phyloP scores from a whole-genome alignment of 2,797 vertebrate genomes.

The Myiotriccus ornatus region DNA sequence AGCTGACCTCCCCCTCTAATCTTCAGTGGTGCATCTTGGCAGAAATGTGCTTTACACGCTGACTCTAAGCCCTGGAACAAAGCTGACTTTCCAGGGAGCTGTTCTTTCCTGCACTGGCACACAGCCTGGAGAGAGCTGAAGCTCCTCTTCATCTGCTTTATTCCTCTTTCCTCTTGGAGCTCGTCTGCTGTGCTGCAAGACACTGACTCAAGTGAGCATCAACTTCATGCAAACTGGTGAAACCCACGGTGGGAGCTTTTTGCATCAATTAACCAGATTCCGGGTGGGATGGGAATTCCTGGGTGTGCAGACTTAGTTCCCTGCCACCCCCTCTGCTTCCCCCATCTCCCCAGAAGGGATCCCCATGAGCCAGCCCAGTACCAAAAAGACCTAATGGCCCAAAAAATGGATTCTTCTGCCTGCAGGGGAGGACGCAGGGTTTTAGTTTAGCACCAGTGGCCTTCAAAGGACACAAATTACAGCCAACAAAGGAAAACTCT shows the following conservation, averaged over 20 bases:
- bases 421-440: background rate
- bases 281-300: background rate
- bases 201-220: background rate
- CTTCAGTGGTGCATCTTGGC: background rate
- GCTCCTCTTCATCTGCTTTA: background rate
- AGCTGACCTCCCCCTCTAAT: background rate
- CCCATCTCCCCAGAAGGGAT: background rate
- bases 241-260: background rate
- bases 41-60: background rate
- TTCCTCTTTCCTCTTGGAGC: background rate
- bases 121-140: background rate
- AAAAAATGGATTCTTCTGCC: background rate
- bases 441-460: background rate
- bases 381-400: background rate
- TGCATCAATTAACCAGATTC: background rate
- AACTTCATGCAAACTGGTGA: background rate
- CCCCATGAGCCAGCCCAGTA: background rate
- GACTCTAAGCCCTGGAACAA: background rate
- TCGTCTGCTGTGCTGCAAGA: background rate
- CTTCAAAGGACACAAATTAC: background rate
- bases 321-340: background rate
- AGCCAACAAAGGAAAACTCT: background rate
- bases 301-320: background rate
- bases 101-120: background rate
- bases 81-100: conserved; percentile 14